A percentile compares a stretch with the other conserved stretches of the same genome.
These are phyloP conservation scores for Corythaeola cristata DNA, from an alignment of 2,113 vertebrate species.

Conservation along the genomic window DNA sequence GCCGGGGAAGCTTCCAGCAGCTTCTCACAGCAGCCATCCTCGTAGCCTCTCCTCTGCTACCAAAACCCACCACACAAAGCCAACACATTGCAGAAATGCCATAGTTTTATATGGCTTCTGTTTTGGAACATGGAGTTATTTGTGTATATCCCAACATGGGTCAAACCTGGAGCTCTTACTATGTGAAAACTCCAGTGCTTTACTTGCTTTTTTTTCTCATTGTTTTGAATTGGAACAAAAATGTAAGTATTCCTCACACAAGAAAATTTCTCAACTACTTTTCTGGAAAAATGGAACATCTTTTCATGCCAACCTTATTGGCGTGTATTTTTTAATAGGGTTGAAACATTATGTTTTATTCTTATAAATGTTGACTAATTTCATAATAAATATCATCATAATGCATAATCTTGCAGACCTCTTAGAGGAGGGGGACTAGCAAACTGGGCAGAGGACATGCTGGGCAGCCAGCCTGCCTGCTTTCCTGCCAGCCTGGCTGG, in stretches of 20 bases:
- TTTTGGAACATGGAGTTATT: background rate
- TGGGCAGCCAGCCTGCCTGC: slow-evolving; percentile 20
- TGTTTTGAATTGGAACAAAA: background rate
- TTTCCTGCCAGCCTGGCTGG: background rate
- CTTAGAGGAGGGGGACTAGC: background rate
- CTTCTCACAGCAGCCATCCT: too few species aligned
- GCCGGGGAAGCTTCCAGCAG: too few species aligned
- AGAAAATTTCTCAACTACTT: background rate
- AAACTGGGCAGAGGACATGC: background rate
- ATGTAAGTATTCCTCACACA: background rate
- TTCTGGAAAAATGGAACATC: background rate
- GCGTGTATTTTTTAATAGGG: background rate
- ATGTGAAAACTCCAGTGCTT: background rate
- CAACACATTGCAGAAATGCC: background rate
- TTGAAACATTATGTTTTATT: background rate
- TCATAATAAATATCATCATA: background rate
- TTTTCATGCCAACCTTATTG: background rate
- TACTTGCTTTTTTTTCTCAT: background rate
- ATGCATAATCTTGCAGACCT: background rate
- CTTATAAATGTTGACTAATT: background rate
- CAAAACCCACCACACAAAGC: too few species aligned
- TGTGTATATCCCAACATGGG: background rate
- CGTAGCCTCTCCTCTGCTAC: too few species aligned
- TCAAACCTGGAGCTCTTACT: background rate
- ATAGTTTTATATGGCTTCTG: background rate